These are phyloP conservation scores for Microcebus murinus DNA, from an alignment of 2,113 vertebrate genomes.

Conservation along the genomic window DNA sequence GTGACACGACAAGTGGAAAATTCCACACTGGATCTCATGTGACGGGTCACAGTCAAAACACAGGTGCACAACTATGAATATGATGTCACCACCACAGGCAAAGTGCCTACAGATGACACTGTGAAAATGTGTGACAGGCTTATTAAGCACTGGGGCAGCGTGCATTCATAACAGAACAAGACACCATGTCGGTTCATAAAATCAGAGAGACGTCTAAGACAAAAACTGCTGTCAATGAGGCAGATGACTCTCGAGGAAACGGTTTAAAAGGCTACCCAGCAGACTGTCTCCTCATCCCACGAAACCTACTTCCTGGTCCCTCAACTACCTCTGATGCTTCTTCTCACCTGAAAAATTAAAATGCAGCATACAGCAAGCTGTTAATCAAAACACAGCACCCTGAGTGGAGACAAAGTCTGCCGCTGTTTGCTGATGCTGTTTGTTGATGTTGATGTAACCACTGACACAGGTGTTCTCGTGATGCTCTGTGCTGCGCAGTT, in stretches of 20 bases:
- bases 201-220: not conserved
- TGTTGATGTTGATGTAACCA: not conserved
- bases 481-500: not conserved
- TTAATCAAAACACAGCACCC: not conserved
- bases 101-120: not conserved
- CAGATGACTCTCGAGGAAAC: not conserved
- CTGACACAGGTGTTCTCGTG: not conserved
- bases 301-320: not conserved
- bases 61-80: not conserved
- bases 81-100: not conserved
- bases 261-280: not conserved
- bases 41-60: not conserved
- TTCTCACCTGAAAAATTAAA: not conserved
- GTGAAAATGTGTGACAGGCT: not conserved
- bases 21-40: not conserved
- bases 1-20: not conserved
- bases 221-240: not conserved
- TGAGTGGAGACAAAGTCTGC: not conserved
- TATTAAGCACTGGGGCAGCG: not conserved
- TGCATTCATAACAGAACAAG: not conserved
- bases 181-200: not conserved
- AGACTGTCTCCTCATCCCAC: not conserved
- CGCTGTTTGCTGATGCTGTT: not conserved
- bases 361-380: not conserved
- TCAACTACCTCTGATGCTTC: not conserved